Base-by-base conservation (phyloP, 2,888 invertebrate genomes). In the Alcis repandata region DNA sequence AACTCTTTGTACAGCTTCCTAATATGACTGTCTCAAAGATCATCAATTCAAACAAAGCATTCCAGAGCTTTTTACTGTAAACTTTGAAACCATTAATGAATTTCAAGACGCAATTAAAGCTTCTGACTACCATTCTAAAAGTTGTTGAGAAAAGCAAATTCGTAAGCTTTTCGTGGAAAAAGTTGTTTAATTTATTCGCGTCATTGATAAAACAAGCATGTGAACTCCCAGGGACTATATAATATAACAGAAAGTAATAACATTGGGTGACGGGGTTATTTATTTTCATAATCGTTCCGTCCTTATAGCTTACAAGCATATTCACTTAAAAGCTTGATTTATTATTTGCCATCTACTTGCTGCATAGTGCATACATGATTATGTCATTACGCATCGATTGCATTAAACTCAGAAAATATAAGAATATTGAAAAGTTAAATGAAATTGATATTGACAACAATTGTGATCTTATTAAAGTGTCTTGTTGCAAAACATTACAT, bases 131-230 rank as follows among this genome's bases (percentile, higher is more conserved):
- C 1, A 38, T 51, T 52, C 46, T 45, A 45, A 36, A 49, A 57
- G 32, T 38, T 36, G 8, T 13, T 45, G 0, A 45, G 32, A 56
- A 1, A 32, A 56, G 10, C 13, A 43, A 51, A 1, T 36, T 36
- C 36, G 19, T 17, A 51, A 57, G 19, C 43, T 59, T 53, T 63
- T 40, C 6, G 10, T 46, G 20, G 41, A 59, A 67, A 45, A 59
- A 38, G 17, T 48, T 38, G 27, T 53, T 57, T 36, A 48, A 27
- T 57, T 59, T 56, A 62, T 63, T 66, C 9, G n/a, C 57, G 48
- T 43, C 48, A 53, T 65, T 59, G 17, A 38, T 59, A 27, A 61
- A 53, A 63, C 41, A 60, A 60, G 41, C 60, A 56, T 43, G 49
- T 54, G 52, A 60, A 43, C 36, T 57, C 40, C 41, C 17, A 27